phyloP scores from a whole-genome alignment of 37 sponge, comb jelly and placozoan genomes.

The Bolinopsis microptera region DNA sequence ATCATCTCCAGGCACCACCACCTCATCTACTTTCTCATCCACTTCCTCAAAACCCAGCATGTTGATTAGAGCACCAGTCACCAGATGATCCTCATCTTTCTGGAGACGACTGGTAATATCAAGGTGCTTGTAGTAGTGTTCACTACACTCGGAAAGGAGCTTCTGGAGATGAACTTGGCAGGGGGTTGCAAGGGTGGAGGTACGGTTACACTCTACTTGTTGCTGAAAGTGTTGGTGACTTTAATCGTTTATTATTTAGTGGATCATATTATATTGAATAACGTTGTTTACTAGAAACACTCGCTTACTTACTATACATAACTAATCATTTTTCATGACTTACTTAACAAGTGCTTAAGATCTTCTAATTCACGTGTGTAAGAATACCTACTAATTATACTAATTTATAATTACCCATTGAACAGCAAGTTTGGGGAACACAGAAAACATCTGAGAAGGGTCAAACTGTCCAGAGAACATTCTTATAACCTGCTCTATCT shows the following conservation, averaged over 20 bases:
- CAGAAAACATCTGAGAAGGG: neutral
- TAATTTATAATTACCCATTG: neutral
- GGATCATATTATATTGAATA: too few relatives aligned
- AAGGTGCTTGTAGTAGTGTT: conserved; percentile 28
- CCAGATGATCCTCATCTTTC: neutral
- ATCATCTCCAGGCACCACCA: neutral
- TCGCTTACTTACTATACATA: too few relatives aligned
- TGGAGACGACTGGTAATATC: neutral
- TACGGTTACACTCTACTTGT: neutral
- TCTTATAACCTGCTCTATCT: conserved; percentile 27
- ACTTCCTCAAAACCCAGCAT: neutral
- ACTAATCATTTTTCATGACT: too few relatives aligned
- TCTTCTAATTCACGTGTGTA: too few relatives aligned
- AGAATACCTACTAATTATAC: too few relatives aligned
- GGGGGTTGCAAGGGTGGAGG: neutral
- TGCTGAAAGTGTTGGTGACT: neutral
- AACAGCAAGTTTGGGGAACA: neutral
- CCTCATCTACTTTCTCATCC: neutral
- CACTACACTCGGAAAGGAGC: neutral
- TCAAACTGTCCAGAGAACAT: neutral
- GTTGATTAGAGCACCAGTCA: neutral
- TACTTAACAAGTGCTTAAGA: too few relatives aligned
- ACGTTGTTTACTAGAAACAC: too few relatives aligned
- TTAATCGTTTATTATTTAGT: too few relatives aligned
- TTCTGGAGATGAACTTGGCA: conserved; percentile 2